These are phyloP conservation scores for Clarias macrocephalus DNA, from an alignment of 2,113 vertebrate genomes.

Conservation along the genomic window DNA sequence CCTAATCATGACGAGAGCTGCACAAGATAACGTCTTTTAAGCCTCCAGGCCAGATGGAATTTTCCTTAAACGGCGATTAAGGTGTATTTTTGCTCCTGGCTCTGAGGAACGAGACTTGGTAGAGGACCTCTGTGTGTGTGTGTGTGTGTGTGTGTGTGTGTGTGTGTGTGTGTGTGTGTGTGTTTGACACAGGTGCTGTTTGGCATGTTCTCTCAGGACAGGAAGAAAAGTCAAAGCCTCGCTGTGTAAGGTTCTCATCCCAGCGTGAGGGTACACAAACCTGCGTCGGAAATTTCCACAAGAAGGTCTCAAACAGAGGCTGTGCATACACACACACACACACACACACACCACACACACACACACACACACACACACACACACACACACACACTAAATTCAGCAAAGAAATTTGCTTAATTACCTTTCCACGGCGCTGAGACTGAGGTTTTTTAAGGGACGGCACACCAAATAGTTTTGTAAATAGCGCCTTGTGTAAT, in stretches of 20 bases:
- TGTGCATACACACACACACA: slow-evolving; percentile 6
- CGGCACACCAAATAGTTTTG: background rate
- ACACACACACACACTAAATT: background rate
- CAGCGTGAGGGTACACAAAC: slow-evolving; percentile 13
- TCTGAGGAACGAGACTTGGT: background rate
- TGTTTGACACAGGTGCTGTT: slow-evolving; percentile 12
- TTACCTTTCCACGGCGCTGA: background rate
- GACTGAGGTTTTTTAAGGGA: background rate
- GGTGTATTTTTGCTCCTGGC: background rate
- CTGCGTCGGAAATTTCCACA: slow-evolving; percentile 28
- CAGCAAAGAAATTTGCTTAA: background rate
- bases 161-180: too few species aligned
- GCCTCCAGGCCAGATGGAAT: background rate
- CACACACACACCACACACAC: background rate
- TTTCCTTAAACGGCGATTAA: background rate
- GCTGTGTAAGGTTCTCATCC: slow-evolving; percentile 10
- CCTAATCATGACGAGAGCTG: background rate
- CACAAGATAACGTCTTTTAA: background rate
- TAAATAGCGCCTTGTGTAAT: background rate
- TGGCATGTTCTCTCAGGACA: slow-evolving; percentile 12
- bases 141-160: background rate
- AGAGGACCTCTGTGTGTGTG: background rate
- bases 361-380: background rate
- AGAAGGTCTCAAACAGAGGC: background rate
- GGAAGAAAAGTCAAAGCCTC: slow-evolving; percentile 12